phyloP scores from a whole-genome alignment of 2,113 vertebrate genomes.

The Pyxicephalus adspersus region DNA sequence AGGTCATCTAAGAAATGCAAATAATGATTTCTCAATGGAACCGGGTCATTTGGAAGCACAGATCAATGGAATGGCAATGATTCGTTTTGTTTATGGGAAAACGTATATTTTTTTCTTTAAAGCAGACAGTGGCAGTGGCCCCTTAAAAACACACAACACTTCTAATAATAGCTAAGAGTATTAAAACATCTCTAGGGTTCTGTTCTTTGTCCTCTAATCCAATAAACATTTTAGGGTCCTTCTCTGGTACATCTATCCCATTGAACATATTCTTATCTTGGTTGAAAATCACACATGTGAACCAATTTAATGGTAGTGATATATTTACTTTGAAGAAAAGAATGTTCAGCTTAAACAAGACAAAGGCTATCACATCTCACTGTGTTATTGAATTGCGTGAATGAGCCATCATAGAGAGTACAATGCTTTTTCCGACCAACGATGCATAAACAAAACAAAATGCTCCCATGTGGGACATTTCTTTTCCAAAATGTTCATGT shows the following conservation, averaged over 20 bases:
- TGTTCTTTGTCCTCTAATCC: conserved; percentile 24
- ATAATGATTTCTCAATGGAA: background rate
- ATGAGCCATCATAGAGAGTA: conserved; percentile 25
- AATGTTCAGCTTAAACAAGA: background rate
- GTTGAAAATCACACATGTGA: conserved; percentile 30
- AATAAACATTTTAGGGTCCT: conserved; percentile 5
- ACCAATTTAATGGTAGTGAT: conserved; percentile 41
- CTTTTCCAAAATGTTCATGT: background rate
- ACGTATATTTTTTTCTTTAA: background rate
- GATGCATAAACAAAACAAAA: conserved; percentile 34
- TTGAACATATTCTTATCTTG: conserved; percentile 32
- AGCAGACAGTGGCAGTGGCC: background rate
- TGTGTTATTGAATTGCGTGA: conserved; percentile 13
- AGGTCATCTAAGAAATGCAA: conserved; percentile 18
- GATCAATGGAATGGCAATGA: background rate
- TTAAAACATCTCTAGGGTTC: conserved; percentile 10
- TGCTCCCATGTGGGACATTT: conserved; percentile 4
- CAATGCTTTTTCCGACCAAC: conserved; percentile 18
- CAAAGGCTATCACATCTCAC: conserved; percentile 38
- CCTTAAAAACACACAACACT: conserved; percentile 2
- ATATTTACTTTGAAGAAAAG: conserved; percentile 26
- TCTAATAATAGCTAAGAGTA: conserved; percentile 9
- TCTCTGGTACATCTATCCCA: background rate
- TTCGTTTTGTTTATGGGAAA: background rate
- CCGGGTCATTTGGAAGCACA: conserved; percentile 7